A percentile compares a stretch with the other conserved stretches of the same genome.
phyloP scores from a whole-genome alignment of 2,113 vertebrate species.

The Orcinus orca region DNA sequence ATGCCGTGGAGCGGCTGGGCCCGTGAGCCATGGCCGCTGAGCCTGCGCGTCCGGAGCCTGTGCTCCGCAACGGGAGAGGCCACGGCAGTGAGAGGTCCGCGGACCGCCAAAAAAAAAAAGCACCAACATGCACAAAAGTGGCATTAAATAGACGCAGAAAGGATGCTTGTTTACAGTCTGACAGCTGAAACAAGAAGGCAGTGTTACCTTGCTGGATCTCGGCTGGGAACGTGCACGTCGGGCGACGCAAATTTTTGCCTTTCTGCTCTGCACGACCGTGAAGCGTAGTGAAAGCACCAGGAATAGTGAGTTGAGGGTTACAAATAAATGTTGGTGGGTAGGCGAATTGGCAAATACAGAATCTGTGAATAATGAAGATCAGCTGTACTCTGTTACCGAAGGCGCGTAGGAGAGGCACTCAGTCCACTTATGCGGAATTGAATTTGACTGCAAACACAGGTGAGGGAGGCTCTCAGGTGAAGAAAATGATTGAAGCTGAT shows the following conservation, averaged over 20 bases:
- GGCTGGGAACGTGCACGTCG: rapidly evolving
- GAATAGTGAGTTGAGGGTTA: neutral
- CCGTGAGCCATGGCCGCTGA: too few relatives aligned
- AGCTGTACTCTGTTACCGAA: neutral
- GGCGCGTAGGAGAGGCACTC: neutral
- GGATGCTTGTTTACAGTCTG: neutral
- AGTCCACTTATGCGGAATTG: neutral
- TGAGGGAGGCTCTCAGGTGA: neutral
- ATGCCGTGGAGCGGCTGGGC: too few relatives aligned
- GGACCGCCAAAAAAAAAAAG: too few relatives aligned
- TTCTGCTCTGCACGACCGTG: neutral
- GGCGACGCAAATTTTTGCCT: neutral
- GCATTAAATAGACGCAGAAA: neutral
- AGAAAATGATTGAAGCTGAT: neutral
- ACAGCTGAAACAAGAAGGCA: neutral
- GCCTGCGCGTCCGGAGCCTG: too few relatives aligned
- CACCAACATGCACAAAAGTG: neutral
- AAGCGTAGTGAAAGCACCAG: neutral
- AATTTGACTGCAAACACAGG: neutral
- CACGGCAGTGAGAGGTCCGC: too few relatives aligned
- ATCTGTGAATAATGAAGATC: neutral
- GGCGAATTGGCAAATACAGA: neutral
- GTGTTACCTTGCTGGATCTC: neutral
- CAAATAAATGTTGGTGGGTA: neutral
- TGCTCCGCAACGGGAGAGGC: too few relatives aligned